These are phyloP conservation scores for Heliothis virescens DNA, from an alignment of 1,140 invertebrate genomes.

Conservation along the genomic window DNA sequence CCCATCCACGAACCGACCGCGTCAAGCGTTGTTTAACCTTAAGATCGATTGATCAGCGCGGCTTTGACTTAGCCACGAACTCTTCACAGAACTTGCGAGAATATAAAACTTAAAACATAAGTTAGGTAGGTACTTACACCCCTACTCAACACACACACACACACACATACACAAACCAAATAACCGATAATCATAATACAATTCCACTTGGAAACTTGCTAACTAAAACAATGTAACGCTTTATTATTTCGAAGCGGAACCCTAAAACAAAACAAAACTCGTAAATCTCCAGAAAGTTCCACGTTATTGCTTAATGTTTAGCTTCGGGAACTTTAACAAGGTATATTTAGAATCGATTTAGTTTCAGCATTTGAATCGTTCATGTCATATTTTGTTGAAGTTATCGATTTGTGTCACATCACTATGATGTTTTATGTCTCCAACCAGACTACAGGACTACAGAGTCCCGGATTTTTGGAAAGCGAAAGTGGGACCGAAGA, in stretches of 20 bases:
- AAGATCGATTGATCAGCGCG: too few species aligned
- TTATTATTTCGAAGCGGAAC: slow-evolving; percentile 23
- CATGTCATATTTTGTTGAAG: too few species aligned
- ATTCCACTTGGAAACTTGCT: slow-evolving; percentile 1
- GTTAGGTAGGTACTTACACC: too few species aligned
- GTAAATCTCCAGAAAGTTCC: slow-evolving; percentile 33
- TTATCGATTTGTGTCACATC: too few species aligned
- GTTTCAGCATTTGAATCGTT: background rate
- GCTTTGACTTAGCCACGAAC: too few species aligned
- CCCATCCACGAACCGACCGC: too few species aligned
- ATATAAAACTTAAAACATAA: background rate
- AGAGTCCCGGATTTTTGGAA: too few species aligned
- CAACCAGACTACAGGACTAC: too few species aligned
- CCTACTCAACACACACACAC: background rate
- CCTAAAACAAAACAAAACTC: slow-evolving; percentile 34
- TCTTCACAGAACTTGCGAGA: too few species aligned
- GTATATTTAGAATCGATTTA: slow-evolving; percentile 9
- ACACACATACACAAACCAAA: background rate
- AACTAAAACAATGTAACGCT: slow-evolving; percentile 39
- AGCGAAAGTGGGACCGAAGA: too few species aligned
- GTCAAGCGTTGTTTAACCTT: too few species aligned
- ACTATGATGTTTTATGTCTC: too few species aligned
- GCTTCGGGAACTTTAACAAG: background rate
- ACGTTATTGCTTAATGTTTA: slow-evolving; percentile 30
- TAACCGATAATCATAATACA: slow-evolving; percentile 9